Percentiles rank a stretch among this genome's conserved stretches.
Evolutionary conservation across 2,113 vertebrate genomes (phyloP).

Genomic region (Microtus richardsoni): DNA sequence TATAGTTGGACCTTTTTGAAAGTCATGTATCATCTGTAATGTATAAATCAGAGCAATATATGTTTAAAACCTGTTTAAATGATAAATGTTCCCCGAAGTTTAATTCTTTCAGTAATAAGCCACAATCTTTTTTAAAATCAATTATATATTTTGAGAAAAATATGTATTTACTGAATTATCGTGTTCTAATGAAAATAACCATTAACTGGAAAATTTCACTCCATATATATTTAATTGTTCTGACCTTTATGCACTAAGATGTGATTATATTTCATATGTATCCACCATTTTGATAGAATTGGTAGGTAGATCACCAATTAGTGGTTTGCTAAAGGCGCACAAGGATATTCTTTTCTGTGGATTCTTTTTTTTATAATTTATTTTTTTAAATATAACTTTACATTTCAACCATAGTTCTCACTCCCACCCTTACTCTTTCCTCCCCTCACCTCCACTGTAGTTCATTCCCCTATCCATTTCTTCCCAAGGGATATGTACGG

Average conservation of each 20-base stretch:
- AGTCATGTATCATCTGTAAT: background rate
- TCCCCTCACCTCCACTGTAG: too few relatives aligned
- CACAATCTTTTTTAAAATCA: background rate
- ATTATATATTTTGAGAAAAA: constrained; percentile 44
- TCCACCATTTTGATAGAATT: background rate
- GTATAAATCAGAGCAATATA: constrained; percentile 22
- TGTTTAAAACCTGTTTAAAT: constrained; percentile 31
- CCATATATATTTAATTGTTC: background rate
- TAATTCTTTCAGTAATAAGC: background rate
- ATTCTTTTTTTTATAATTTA: too few relatives aligned
- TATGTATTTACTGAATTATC: background rate
- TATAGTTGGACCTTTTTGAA: constrained; percentile 31
- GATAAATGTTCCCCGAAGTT: background rate
- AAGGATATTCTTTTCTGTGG: background rate
- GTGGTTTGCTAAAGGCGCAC: background rate
- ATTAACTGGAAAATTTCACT: background rate
- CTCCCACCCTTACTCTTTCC: too few relatives aligned
- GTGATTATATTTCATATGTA: background rate
- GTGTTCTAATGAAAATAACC: background rate
- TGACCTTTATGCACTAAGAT: background rate
- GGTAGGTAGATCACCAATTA: background rate
- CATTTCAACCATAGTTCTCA: too few relatives aligned
- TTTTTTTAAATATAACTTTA: too few relatives aligned
- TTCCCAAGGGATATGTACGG: too few relatives aligned
- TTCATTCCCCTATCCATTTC: too few relatives aligned